Base-by-base conservation (phyloP, 1,140 invertebrate genomes). In the Hylaeus volcanicus region DNA sequence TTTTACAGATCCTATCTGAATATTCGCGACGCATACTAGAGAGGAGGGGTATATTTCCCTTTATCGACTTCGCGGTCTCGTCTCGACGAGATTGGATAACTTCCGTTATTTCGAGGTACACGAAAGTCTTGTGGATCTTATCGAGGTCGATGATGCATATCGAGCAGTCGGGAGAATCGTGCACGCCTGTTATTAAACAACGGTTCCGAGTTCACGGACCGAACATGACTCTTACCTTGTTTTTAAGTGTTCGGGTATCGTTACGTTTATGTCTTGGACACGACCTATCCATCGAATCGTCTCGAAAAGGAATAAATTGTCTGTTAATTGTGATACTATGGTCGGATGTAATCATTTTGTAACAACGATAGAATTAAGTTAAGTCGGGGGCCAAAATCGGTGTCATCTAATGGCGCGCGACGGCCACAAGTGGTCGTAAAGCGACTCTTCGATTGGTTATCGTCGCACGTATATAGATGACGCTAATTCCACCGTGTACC, bases 31-130 rank as follows among this genome's bases (percentile, higher is more conserved):
- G 69, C 55, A 45, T 55, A 15, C 11, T 14, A 5, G 4, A 3
- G 11, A 5, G 5, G 39, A 0, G 2, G 60, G 43, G 74, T 81
- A 71, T 43, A 76, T 86, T 74, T 81, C 12, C 81, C 78, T 77
- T 84, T 79, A 87, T 79, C 84, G 75, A 84, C 60, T 87, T 74
- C 64, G 61, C 79, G 55, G 65, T 70, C 66, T 55, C 74, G 77
- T 79, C 79, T 84, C 63, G 63, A 55, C 56, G 85, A 86, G 82
- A 87, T 86, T 82, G 86, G 82, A 79, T 87, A 87, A 86, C 78
- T 87, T 86, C 65, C 85, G 82, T 86, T 87, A 84, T 86, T 86
- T 75, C 79, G 58, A 60, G 61, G 48, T 78, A 70, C 81, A 55
- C 64, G 73, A 84, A 79, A 82, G 79, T 79, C 68, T 26, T 39